Conservation (phyloP, 2,888 invertebrate species). For the Macaria notata region DNA sequence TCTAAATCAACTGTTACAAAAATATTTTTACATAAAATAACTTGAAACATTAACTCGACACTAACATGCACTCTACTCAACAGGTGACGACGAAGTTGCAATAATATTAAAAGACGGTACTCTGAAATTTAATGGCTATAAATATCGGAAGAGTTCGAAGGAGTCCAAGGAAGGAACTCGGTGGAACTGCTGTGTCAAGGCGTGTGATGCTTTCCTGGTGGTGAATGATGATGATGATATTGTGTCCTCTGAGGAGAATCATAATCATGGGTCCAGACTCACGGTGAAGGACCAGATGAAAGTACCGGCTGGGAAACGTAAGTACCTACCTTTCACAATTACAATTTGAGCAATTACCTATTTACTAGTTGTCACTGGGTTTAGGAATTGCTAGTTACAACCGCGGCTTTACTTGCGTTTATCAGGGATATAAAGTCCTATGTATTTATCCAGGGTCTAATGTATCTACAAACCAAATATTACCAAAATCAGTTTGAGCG, state of each 20-base stretch:
- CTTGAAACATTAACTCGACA: neutral
- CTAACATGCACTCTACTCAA: too few species aligned
- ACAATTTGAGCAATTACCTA: too few species aligned
- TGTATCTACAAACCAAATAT: too few species aligned
- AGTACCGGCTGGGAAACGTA: conserved; percentile 28
- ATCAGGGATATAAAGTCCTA: too few species aligned
- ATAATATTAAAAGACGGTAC: conserved; percentile 30
- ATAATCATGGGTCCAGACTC: conserved; percentile 26
- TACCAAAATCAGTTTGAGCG: too few species aligned
- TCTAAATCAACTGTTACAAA: too few species aligned
- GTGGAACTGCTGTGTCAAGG: conserved; percentile 28
- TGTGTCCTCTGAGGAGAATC: conserved; percentile 27
- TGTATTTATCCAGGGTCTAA: too few species aligned
- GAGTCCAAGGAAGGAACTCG: conserved; percentile 25
- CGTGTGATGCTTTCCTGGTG: conserved; percentile 30
- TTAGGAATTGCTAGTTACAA: too few species aligned
- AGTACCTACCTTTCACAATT: neutral
- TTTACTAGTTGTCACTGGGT: too few species aligned
- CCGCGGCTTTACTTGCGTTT: too few species aligned
- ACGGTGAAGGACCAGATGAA: conserved; percentile 27
- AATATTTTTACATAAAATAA: too few species aligned
- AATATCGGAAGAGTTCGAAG: conserved; percentile 23
- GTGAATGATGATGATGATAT: conserved; percentile 31
- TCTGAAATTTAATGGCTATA: conserved; percentile 29
- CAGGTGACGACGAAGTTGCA: conserved; percentile 24